Evolutionary conservation across 1,140 invertebrate genomes (phyloP).

Genomic region (Carposina sasakii): DNA sequence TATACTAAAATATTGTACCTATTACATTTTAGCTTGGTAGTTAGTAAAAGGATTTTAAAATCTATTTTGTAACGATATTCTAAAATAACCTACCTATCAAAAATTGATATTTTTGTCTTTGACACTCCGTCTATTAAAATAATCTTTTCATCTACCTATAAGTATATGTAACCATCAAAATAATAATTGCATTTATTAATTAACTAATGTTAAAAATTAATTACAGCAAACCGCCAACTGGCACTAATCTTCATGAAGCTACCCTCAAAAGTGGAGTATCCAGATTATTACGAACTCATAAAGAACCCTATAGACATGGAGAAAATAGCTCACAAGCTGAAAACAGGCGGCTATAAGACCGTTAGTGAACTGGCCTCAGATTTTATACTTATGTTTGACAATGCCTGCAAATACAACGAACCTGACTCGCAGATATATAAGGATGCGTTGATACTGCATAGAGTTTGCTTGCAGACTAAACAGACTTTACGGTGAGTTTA

Average conservation of each 20-base stretch:
- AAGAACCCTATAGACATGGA: slow-evolving; percentile 98
- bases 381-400: slow-evolving; percentile 98
- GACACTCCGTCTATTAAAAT: too few relatives aligned
- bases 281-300: slow-evolving; percentile 98
- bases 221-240: slow-evolving; percentile 80
- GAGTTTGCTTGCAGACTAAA: slow-evolving; percentile 94
- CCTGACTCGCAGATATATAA: slow-evolving; percentile 99
- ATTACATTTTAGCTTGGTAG: too few relatives aligned
- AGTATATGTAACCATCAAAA: too few relatives aligned
- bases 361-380: slow-evolving; percentile 94
- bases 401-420: slow-evolving; percentile 99
- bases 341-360: slow-evolving; percentile 84
- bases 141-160: too few relatives aligned
- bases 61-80: too few relatives aligned
- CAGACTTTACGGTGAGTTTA: slow-evolving; percentile 78
- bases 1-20: too few relatives aligned
- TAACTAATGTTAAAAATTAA: too few relatives aligned
- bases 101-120: too few relatives aligned
- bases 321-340: slow-evolving; percentile 91
- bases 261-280: slow-evolving; percentile 95
- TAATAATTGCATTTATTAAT: too few relatives aligned
- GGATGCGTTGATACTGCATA: slow-evolving; percentile 94
- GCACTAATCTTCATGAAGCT: slow-evolving; percentile 95
- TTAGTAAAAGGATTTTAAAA: too few relatives aligned
- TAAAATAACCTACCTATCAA: too few relatives aligned